Base-by-base conservation (phyloP, 2,888 invertebrate genomes). In the Acleris cristana region DNA sequence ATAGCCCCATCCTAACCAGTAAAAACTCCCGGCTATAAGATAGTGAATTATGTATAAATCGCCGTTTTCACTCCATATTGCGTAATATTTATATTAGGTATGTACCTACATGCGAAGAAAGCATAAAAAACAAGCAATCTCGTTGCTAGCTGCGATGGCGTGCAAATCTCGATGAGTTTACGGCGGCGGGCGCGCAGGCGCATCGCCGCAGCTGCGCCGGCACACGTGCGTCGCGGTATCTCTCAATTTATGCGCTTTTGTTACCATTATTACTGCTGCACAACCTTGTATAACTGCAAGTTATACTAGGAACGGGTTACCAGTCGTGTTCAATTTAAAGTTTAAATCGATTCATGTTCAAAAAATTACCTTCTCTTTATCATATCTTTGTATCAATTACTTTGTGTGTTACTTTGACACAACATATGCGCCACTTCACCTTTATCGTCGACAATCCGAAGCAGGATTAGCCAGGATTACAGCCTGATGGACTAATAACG, bases 151-250 rank as follows among this genome's bases (percentile, higher is more conserved):
- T 44, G 26, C 19, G 34, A 19, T 64, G 48, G 62, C 57, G 76
- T 74, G 75, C 76, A 77, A 79, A 79, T 79, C 75, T 76, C 10
- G 45, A n/a, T 55, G 8, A 34, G 51, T 51, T 40, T 40, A 30
- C 62, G 58, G 75, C 62, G 58, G 75, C 77, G 75, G 78, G 73
- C 66, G 74, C 72, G 70, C 70, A 75, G 55, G 57, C 78, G 79
- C 88, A 88, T 89, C 88, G 87, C 86, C 79, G 81, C 90, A 89
- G 89, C 90, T 89, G 89, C 80, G 82, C 71, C 71, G 71, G 73
- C 78, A 78, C 88, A 87, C 89, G 87, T 88, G 89, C 82, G 83
- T 70, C 75, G 70, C 77, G 74, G 71, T 68, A 78, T 79, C 79
- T 76, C 77, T 76, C 76, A 73, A 74, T 79, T 78, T 74, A 78